Evolutionary conservation across 2,797 vertebrate species (phyloP), one percentile per base, ranked within the genome.

Genomic region (Babyrousa celebensis): DNA sequence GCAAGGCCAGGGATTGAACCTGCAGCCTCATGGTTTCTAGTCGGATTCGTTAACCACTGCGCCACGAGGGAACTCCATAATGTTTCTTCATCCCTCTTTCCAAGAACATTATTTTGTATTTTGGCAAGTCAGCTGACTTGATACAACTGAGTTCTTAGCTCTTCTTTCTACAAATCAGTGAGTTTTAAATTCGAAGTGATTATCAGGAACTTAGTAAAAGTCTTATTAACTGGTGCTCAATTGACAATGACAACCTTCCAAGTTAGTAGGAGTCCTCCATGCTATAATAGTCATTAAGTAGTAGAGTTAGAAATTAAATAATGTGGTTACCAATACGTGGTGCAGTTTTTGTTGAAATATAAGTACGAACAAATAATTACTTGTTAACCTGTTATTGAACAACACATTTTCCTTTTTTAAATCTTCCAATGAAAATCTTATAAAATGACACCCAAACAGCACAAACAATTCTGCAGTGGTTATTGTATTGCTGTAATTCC

Each of bases 261-360:
- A 89, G 18, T 58, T 90, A 70, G 17, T 29, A 40, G 62, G 54
- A 90, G 32, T n/a, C 52, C 27, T 10, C 58, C 16, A 43, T 20
- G 3, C 65, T 70, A 2, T n/a, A 80, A 58, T n/a, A 60, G 65
- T 80, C 36, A 80, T 43, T 25, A 20, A 78, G 23, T 56, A 68
- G 25, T 72, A 71, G 32, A 72, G 54, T 86, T 86, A 70, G 25
- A 90, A 90, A 56, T 80, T 70, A 90, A 90, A 80, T 90, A 79
- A 70, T 80, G 25, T 90, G 80, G 65, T 90, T 90, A 90, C 36
- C 75, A 48, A 23, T 58, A 48, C 32, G 65, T 90, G 63, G 18
- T 54, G 25, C 27, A 70, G 43, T 68, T 84, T 83, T 74, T 74
- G 56, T n/a, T 74, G 52, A 83, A 91, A 91, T 74, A 65, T 12